Evolutionary conservation across 2,113 vertebrate genomes (phyloP), one percentile per base, ranked within the genome.

Genomic region (Prionailurus viverrinus): DNA sequence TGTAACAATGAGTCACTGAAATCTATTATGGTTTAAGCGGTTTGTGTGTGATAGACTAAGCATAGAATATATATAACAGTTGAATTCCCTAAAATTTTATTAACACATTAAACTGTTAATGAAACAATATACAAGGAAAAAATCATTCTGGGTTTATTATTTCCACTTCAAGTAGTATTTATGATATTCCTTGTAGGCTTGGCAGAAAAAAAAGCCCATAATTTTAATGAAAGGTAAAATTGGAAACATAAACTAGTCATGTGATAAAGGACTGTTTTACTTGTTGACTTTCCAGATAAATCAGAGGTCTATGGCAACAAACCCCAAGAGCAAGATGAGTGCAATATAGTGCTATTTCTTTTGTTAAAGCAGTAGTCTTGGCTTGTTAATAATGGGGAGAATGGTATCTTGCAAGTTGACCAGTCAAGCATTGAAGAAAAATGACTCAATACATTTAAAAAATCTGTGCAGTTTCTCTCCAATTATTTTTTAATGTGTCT

Each of bases 401-500:
- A 98, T 87, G 92, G 90, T 97, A 89, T 97, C 95, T 96, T 98
- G 97, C 94, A 97, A 91, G 94, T 97, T 97, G 97, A 82, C 97
- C 96, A 98, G 94, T 95, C 98, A 98, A 98, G 98, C 97, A 97
- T 4, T 92, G 94, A 98, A 98, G 98, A 98, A 99, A 99, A 99
- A 99, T 98, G 81, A 94, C 91, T 98, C 98, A 95, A 98, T 97
- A 92, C 83, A 96, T 98, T 98, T 91, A 27, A 97, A 98, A 98
- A 98, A 98, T 97, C 94, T 92, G 95, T 95, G 90, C 96, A 66
- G 93, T 98, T 98, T 98, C 95, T 97, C 96, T 95, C 87, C 97
- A 98, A 98, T 98, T 98, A 98, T 98, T 98, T 98, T 98, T 97
- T 98, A 99, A 99, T 98, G 95, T 98, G 91, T 87, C 71, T 98